These are phyloP conservation scores for Dolichoris vasculosae DNA, from an alignment of 1,140 invertebrate species.

Conservation along the genomic window DNA sequence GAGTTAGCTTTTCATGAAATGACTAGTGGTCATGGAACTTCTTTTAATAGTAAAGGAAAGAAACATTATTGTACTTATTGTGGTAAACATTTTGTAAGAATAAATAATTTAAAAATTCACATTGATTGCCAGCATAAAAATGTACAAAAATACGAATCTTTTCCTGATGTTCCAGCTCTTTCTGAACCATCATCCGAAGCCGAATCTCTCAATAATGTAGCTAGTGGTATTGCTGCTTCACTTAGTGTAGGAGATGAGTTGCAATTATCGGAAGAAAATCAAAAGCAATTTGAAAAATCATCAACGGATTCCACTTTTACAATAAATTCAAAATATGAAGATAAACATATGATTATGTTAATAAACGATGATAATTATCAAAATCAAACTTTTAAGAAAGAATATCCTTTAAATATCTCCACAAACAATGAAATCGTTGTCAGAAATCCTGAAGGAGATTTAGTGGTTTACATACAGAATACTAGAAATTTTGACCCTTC, in stretches of 20 bases:
- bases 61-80: slow-evolving; percentile 68
- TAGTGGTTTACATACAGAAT: slow-evolving; percentile 70
- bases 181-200: slow-evolving; percentile 74
- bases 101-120: slow-evolving; percentile 62
- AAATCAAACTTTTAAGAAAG: slow-evolving; percentile 57
- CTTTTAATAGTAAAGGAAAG: slow-evolving; percentile 60
- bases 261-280: slow-evolving; percentile 36
- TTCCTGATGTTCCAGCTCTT: slow-evolving; percentile 52
- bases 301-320: slow-evolving; percentile 58
- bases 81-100: slow-evolving; percentile 64
- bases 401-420: slow-evolving; percentile 64
- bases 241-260: slow-evolving; percentile 77
- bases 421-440: slow-evolving; percentile 64
- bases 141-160: slow-evolving; percentile 4
- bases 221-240: slow-evolving; percentile 76
- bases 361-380: slow-evolving; percentile 66
- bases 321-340: slow-evolving; percentile 61
- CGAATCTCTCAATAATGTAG: slow-evolving; percentile 76
- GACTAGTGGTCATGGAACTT: slow-evolving; percentile 62
- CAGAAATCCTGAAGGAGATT: slow-evolving; percentile 63
- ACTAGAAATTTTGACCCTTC: slow-evolving; percentile 59
- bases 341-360: slow-evolving; percentile 68
- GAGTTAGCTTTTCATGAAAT: slow-evolving; percentile 67
- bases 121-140: slow-evolving; percentile 40
- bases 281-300: slow-evolving; percentile 53